Evolutionary conservation across 2,113 vertebrate species (phyloP), one percentile per base, ranked within the genome.

Genomic region (Lepus timidus): DNA sequence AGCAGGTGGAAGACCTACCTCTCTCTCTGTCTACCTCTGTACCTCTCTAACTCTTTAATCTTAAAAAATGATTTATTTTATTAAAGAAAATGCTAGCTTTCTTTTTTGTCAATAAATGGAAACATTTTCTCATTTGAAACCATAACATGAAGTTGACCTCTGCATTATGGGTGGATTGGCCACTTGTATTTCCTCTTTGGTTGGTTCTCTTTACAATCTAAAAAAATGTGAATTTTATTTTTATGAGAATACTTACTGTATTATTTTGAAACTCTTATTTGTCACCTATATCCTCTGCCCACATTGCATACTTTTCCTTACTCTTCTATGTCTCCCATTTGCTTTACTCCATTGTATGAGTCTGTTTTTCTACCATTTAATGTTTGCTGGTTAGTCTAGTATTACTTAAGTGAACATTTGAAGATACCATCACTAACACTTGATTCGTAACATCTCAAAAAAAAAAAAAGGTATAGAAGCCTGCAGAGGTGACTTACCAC

Each of bases 131-230:
- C 20, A 27, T 52, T 71, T 49, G 51, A 83, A 87, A 70, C 80
- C 17, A 31, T 74, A 76, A 55, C 61, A 82, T 83, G 44, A 75
- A 39, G 33, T 94, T 93, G 83, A 71, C 80, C 55, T 88, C 29
- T 93, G 44, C 71, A 70, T 2, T 78, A 14, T 27, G 64, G 33
- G 75, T 90, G 14, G 52, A 80, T 62, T 67, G 25, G 62, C 25
- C 23, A 33, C 14, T 80, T 93, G 16, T 91, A n/a, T 79, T 96
- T 90, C 12, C 6, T 11, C 17, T 86, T 74, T 95, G n/a, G 33
- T 76, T 89, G 19, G 85, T 81, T 55, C 12, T 85, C 1, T 52
- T 88, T 85, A 65, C 2, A 74, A 0, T 85, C 82, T 51, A 90
- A 95, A 85, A 44, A 25, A 68, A 68, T 68, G 27, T 31, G 13